Percentiles rank a stretch among this genome's conserved stretches.
phyloP scores from a whole-genome alignment of 2,888 invertebrate genomes.

The Caenorhabditis drosophilae region DNA sequence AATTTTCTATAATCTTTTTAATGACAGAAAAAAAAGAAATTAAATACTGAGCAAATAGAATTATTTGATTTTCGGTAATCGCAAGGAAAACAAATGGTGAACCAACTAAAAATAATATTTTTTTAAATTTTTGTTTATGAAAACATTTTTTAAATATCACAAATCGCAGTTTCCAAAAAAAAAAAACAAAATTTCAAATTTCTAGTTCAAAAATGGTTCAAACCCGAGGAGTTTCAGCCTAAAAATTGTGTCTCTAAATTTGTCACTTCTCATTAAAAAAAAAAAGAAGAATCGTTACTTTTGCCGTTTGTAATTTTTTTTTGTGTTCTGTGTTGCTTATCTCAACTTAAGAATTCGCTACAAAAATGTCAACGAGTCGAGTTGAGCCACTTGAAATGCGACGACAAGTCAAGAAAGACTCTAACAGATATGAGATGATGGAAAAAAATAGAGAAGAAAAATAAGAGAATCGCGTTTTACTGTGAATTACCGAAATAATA shows the following conservation, averaged over 20 bases:
- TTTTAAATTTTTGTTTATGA: too few species aligned
- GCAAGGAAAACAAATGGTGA: too few species aligned
- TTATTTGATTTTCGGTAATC: too few species aligned
- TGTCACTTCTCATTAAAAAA: background rate
- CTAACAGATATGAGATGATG: background rate
- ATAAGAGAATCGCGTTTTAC: too few species aligned
- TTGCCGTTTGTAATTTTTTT: background rate
- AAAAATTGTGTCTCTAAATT: too few species aligned
- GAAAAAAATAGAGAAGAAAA: too few species aligned
- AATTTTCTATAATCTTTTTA: background rate
- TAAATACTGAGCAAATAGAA: background rate
- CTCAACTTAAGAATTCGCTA: background rate
- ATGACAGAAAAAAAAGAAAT: background rate
- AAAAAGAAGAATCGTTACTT: background rate
- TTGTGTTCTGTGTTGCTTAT: background rate
- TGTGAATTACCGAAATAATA: background rate
- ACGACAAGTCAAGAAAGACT: background rate
- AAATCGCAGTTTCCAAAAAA: too few species aligned
- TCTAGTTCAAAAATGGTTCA: too few species aligned
- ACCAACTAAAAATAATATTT: too few species aligned
- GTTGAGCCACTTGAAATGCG: conserved; percentile 1
- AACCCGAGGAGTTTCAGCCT: too few species aligned
- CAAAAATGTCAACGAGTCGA: background rate
- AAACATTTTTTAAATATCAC: too few species aligned
- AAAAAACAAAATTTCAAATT: too few species aligned